Evolutionary conservation across 2,113 vertebrate species (phyloP), one percentile per base, ranked within the genome.

Genomic region (Typhlomys cinereus): DNA sequence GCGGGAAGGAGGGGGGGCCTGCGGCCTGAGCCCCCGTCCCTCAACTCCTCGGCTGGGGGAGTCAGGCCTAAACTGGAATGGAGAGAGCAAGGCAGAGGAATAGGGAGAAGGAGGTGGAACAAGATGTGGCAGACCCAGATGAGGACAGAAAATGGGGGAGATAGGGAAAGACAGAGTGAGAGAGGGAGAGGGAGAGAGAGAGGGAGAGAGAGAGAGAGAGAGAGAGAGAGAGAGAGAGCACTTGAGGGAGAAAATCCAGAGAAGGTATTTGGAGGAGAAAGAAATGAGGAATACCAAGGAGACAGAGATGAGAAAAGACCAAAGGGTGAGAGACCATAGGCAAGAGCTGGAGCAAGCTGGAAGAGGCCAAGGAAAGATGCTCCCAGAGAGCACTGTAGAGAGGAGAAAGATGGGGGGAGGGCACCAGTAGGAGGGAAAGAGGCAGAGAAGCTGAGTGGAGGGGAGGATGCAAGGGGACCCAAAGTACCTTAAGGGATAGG

Each of bases 21-120:
- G 95, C 89, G 95, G 95, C 96, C 95, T 94, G 93, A 96, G 94
- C 94, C 96, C 97, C 96, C 48, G 48, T 95, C 75, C 92, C 96
- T 95, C 94, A 91, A 76, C 91, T 95, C 46, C 66, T 54, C 2
- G 67, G 74, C 79, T 93, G 88, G 81, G 89, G 95, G 93, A 95
- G 74, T 93, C 94, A 85, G 95, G 94, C 95, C 93, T 91, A 92
- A 92, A 85, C 69, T 74, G 84, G 81, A 92, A 93, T 83, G 85
- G 92, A 95, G 76, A 93, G 83, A 92, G 80, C 59, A 57, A 92
- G 92, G 90, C 80, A 88, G 67, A 96, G 67, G 57, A 46, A 89
- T 92, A 13, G 81, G 44, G 78, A 88, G 29, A 75, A 87, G 74
- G 73, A 83, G 59, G 85, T 59, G 59, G 29, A 83, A 84, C 71